Evolutionary conservation across 2,888 invertebrate genomes (phyloP).

Genomic region (Halocaridina rubra): DNA sequence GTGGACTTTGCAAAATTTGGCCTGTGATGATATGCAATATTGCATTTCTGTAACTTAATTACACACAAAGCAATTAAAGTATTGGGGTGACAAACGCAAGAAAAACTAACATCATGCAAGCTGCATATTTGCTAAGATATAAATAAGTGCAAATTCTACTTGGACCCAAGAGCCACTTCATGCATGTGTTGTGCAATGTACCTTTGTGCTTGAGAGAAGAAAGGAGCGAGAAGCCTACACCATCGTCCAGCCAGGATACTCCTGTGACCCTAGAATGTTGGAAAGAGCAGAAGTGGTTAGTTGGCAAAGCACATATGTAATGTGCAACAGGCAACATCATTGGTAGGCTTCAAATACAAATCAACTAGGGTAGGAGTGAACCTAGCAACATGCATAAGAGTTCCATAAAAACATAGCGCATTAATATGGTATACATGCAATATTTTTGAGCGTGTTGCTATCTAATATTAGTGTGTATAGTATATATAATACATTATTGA

Average conservation of each 20-base stretch:
- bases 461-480: not conserved
- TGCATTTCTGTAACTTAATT: too few relatives aligned
- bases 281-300: constrained; percentile 42
- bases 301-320: constrained; percentile 19
- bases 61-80: too few relatives aligned
- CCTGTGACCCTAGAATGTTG: constrained; percentile 53
- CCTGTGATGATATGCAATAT: too few relatives aligned
- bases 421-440: not conserved
- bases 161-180: too few relatives aligned
- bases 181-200: constrained; percentile 41
- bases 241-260: constrained; percentile 52
- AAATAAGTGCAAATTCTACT: too few relatives aligned
- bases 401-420: not conserved
- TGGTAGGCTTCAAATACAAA: not conserved
- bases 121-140: too few relatives aligned
- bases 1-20: too few relatives aligned
- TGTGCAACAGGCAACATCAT: not conserved
- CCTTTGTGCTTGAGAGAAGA: constrained; percentile 41
- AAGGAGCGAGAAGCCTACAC: constrained; percentile 49
- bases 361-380: not conserved
- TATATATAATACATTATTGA: too few relatives aligned
- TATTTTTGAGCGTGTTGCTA: not conserved
- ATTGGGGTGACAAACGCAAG: too few relatives aligned
- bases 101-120: too few relatives aligned
- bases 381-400: not conserved